phyloP scores from a whole-genome alignment of 30 jellyfish, hydroid and myxozoan species.

The Hydra vulgaris region DNA sequence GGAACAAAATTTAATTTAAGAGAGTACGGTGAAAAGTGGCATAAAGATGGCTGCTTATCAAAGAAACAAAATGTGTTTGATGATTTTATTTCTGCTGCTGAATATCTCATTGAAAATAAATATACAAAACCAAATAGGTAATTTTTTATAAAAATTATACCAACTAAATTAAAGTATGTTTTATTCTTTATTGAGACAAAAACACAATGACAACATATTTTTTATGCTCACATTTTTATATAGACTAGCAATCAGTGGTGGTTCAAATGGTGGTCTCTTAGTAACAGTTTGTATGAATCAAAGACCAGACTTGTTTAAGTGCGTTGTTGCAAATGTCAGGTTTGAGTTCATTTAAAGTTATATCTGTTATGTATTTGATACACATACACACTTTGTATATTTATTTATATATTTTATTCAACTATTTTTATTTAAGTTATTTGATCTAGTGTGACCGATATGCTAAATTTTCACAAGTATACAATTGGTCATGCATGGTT shows the following conservation, averaged over 20 bases:
- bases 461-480: conserved; percentile 78
- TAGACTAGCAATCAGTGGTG: conserved; percentile 72
- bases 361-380: no score
- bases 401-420: no score
- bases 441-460: conserved; percentile 63
- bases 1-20: conserved; percentile 19
- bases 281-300: conserved; percentile 80
- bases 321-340: conserved; percentile 84
- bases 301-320: conserved; percentile 77
- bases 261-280: conserved; percentile 91
- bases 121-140: conserved; percentile 61
- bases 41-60: conserved; percentile 58
- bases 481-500: conserved; percentile 97
- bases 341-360: conserved; percentile 5
- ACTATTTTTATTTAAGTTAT: background rate
- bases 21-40: conserved; percentile 96
- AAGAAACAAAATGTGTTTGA: conserved; percentile 80
- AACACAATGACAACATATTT: no score
- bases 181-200: background rate
- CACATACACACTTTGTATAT: no score
- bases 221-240: background rate
- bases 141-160: no score
- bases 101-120: conserved; percentile 51
- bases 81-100: conserved; percentile 93
- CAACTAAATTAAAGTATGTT: no score